Evolutionary conservation across 2,797 vertebrate genomes (phyloP).

Genomic region (Pseudomugil gertrudae): DNA sequence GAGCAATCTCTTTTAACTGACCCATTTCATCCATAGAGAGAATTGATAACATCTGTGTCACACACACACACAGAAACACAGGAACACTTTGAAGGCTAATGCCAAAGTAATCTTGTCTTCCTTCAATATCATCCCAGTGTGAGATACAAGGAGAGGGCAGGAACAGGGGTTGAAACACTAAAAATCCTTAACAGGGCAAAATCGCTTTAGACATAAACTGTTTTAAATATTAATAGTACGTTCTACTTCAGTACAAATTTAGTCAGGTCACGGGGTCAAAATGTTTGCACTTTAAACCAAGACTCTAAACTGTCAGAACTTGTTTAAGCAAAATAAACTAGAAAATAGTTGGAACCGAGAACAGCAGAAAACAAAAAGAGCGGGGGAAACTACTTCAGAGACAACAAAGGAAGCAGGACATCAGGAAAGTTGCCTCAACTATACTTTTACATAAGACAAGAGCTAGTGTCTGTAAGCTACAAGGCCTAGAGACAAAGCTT

Average conservation of each 20-base stretch:
- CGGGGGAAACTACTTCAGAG: neutral
- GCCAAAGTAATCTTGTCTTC: constrained; percentile 22
- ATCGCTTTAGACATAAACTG: neutral
- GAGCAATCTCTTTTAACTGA: constrained; percentile 31
- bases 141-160: neutral
- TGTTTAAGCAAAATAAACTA: neutral
- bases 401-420: constrained; percentile 12
- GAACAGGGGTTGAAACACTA: constrained; percentile 1
- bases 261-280: constrained; percentile 2
- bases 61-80: constrained; percentile 4
- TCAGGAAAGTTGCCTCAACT: constrained; percentile 23
- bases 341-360: neutral
- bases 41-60: constrained; percentile 33
- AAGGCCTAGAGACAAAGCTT: constrained; percentile 59
- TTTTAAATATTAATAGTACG: neutral
- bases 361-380: neutral
- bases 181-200: constrained; percentile 5
- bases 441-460: constrained; percentile 50
- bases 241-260: constrained; percentile 5
- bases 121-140: constrained; percentile 5
- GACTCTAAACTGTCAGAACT: neutral
- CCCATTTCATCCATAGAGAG: constrained; percentile 22
- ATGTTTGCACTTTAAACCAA: constrained; percentile 1
- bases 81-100: constrained; percentile 18
- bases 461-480: constrained; percentile 40